Evolutionary conservation across 1,140 invertebrate genomes (phyloP).

Genomic region (Mercenaria mercenaria): DNA sequence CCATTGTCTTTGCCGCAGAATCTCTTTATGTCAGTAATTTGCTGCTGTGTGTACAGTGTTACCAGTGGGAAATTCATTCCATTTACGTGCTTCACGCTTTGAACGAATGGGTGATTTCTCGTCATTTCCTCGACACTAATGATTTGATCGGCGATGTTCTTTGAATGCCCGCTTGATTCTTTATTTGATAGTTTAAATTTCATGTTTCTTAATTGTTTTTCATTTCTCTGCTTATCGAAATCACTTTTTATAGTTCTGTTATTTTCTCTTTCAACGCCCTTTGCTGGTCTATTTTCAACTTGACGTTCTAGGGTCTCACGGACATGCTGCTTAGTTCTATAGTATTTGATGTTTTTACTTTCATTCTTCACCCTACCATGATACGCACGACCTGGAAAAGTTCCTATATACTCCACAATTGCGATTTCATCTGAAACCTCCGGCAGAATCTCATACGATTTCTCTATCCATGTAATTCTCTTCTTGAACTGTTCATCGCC

Average conservation of each 20-base stretch:
- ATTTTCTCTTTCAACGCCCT: neutral
- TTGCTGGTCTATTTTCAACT: neutral
- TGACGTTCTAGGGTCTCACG: neutral
- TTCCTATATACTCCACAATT: conserved; percentile 20
- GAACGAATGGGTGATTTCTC: neutral
- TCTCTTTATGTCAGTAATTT: neutral
- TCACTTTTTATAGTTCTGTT: neutral
- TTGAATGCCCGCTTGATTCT: neutral
- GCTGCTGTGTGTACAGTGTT: too few relatives aligned
- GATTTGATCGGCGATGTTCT: neutral
- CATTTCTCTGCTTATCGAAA: conserved; percentile 10
- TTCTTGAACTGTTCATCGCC: neutral
- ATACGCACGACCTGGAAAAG: neutral
- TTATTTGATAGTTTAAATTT: neutral
- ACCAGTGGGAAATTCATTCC: neutral
- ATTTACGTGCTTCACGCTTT: conserved; percentile 28
- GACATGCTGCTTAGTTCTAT: neutral
- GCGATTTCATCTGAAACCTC: neutral
- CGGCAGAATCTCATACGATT: neutral
- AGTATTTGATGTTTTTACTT: neutral
- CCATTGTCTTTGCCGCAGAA: neutral
- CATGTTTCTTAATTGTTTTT: neutral
- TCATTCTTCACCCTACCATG: neutral
- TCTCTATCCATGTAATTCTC: conserved; percentile 1
- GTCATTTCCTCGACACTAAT: neutral